These are phyloP conservation scores for Phylloscopus trochiloides DNA, from an alignment of 2,113 vertebrate species.

Conservation along the genomic window DNA sequence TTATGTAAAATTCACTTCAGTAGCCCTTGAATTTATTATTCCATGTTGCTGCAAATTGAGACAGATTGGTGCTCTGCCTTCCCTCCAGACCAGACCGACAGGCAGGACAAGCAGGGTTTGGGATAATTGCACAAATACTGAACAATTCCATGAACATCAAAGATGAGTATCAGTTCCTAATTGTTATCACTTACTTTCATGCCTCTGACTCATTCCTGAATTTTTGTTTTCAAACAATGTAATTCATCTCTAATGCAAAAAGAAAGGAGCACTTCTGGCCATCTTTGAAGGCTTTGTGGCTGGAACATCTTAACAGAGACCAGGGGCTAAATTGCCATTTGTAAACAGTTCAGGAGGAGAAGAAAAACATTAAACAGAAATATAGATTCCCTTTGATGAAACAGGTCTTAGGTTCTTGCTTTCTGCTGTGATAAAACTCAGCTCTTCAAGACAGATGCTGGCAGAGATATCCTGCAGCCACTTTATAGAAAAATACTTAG, in stretches of 20 bases:
- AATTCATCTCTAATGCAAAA: not conserved
- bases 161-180: not conserved
- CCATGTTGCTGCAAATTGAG: not conserved
- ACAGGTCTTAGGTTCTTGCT: not conserved
- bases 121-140: not conserved
- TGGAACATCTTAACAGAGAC: not conserved
- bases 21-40: not conserved
- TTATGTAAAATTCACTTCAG: not conserved
- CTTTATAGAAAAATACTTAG: not conserved
- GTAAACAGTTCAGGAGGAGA: not conserved
- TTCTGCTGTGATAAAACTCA: not conserved
- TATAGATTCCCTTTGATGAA: not conserved
- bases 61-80: not conserved
- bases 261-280: not conserved
- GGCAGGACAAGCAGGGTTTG: not conserved
- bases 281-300: not conserved
- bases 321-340: not conserved
- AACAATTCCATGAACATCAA: not conserved
- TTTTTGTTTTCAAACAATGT: not conserved
- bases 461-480: not conserved
- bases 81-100: not conserved
- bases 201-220: not conserved
- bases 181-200: not conserved
- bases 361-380: not conserved
- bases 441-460: not conserved